These are phyloP conservation scores for Melanaphis sacchari DNA, from an alignment of 1,140 invertebrate species.

Conservation along the genomic window DNA sequence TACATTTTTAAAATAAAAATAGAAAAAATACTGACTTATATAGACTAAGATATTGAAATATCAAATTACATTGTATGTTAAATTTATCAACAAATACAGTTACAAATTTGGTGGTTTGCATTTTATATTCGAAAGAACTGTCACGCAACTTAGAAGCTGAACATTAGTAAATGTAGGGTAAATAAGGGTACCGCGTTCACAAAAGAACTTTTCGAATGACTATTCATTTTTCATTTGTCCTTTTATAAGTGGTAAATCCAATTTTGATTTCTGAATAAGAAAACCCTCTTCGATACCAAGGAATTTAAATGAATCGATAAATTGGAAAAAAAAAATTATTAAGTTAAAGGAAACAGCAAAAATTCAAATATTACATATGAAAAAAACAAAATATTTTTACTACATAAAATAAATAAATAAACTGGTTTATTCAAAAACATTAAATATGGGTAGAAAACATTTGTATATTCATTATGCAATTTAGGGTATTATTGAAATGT, in stretches of 20 bases:
- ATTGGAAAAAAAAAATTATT: not conserved
- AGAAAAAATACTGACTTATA: no score
- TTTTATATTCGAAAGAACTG: slow-evolving; percentile 29
- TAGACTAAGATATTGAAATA: not conserved
- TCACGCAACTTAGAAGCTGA: slow-evolving; percentile 23
- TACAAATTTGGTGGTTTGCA: not conserved
- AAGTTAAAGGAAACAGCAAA: not conserved
- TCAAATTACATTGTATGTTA: not conserved
- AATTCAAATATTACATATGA: not conserved
- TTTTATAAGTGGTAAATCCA: not conserved
- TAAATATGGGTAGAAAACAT: not conserved
- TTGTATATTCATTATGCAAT: not conserved
- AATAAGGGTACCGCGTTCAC: not conserved
- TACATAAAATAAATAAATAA: not conserved
- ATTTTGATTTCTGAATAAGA: slow-evolving; percentile 20
- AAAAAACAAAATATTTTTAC: not conserved
- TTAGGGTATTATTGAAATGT: not conserved
- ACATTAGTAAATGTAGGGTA: slow-evolving; percentile 18
- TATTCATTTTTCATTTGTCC: slow-evolving; percentile 36
- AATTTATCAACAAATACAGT: not conserved
- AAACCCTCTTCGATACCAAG: not conserved
- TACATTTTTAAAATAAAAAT: no score
- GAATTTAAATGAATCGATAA: not conserved
- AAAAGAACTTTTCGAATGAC: slow-evolving; percentile 27
- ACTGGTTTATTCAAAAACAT: not conserved